phyloP scores from a whole-genome alignment of 1,140 invertebrate genomes.

The Drosophila sp. region DNA sequence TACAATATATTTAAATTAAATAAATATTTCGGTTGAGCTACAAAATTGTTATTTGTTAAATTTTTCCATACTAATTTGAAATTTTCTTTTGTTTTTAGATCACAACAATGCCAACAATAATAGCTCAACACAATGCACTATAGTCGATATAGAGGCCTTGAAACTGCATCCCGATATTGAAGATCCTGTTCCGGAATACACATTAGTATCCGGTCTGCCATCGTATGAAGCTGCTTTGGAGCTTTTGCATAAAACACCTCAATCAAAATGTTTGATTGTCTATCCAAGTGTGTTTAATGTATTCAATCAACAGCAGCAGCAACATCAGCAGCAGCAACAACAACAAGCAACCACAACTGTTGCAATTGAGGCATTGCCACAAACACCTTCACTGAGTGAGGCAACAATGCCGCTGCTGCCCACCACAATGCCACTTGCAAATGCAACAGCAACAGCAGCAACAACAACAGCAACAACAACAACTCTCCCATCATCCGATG shows the following conservation, averaged over 20 bases:
- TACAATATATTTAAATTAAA: background rate
- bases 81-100: constrained; percentile 52
- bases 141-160: constrained; percentile 70
- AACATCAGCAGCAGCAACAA: constrained; percentile 14
- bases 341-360: constrained; percentile 11
- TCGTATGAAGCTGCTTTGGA: constrained; percentile 86
- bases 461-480: constrained; percentile 15
- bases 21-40: background rate
- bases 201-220: constrained; percentile 86
- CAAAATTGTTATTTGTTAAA: background rate
- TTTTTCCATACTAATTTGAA: constrained; percentile 34
- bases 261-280: constrained; percentile 76
- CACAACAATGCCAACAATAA: constrained; percentile 58
- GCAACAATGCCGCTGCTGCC: constrained; percentile 56
- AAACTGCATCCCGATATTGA: constrained; percentile 74
- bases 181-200: constrained; percentile 86
- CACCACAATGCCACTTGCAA: constrained; percentile 26
- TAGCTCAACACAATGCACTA: constrained; percentile 65
- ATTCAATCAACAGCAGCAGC: constrained; percentile 58
- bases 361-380: constrained; percentile 26
- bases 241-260: constrained; percentile 82
- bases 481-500: constrained; percentile 27
- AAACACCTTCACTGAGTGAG: constrained; percentile 46
- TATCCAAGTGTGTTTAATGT: constrained; percentile 80
- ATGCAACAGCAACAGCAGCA: constrained; percentile 29